Base-by-base conservation (phyloP, 2,797 vertebrate genomes). In the Enteromius thamalakanensis region DNA sequence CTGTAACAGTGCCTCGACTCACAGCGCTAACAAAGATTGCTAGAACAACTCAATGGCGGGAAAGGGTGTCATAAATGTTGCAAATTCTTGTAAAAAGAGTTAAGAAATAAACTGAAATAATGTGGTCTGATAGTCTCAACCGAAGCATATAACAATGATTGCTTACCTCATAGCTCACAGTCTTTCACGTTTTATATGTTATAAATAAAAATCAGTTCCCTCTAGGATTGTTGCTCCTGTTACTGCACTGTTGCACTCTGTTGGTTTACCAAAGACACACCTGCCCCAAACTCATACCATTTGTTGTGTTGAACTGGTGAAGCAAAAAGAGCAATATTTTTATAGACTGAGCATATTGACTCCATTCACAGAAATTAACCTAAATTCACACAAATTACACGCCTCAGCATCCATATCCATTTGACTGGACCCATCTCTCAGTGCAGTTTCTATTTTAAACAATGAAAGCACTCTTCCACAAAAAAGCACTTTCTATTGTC, bases 401-500 rank as follows among this genome's bases (percentile, higher is more conserved):
- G 1, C 42, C 45, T 32, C 47, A 51, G 26, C 9, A 10, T 19
- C 5, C 10, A 32, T 19, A 53, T 72, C 26, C 51, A 58, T 75
- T 23, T 58, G 3, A 40, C 17, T 34, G 2, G 7, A 40, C 64
- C 19, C 8, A 21, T 58, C 12, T 21, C n/a, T 76, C 34, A 58
- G 23, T 26, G n/a, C 4, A 0, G n/a, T 80, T 70, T 29, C 49
- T 40, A 23, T 80, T 9, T 55, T 8, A 29, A 37, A 55, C 15
- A 4, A 15, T 19, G 5, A 80, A 26, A 40, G 26, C 0, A 15
- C 58, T 21, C 23, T 37, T 29, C 15, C 32, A 69, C 34, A 53
- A 49, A 68, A 62, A 72, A 81, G 8, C 69, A 37, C 32, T 82
- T 65, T 68, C 23, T 49, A 23, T 34, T 74, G 40, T 23, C 45